Percentiles rank a stretch among this genome's conserved stretches.
Evolutionary conservation across 2,797 vertebrate species (phyloP).

Genomic region (Cryptoprocta ferox): DNA sequence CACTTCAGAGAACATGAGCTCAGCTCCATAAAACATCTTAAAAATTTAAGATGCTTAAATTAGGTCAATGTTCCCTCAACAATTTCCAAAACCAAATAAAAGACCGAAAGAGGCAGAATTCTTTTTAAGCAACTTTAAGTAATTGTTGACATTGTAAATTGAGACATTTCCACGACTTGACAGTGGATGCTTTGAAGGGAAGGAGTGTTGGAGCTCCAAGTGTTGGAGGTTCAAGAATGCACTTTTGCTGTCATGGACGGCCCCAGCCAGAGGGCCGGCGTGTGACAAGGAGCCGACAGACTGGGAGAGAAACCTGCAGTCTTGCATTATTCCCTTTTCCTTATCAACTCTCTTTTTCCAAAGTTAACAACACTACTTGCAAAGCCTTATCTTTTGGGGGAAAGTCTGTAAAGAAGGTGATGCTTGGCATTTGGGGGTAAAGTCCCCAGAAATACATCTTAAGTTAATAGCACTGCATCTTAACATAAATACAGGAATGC

Average conservation of each 20-base stretch:
- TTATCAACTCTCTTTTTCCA: background rate
- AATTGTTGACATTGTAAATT: background rate
- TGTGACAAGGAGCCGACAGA: background rate
- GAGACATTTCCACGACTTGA: background rate
- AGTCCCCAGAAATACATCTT: background rate
- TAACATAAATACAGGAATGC: background rate
- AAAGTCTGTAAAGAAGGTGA: background rate
- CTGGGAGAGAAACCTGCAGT: background rate
- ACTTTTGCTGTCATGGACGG: background rate
- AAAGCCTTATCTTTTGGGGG: background rate
- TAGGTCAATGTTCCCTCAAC: background rate
- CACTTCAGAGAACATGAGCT: background rate
- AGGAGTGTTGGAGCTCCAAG: background rate
- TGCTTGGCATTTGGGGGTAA: background rate
- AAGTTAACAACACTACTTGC: background rate
- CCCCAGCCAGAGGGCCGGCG: background rate
- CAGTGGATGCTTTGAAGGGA: background rate
- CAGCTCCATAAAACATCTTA: background rate
- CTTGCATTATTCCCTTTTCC: background rate
- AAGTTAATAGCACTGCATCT: background rate
- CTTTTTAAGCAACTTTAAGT: background rate
- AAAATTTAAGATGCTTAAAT: background rate
- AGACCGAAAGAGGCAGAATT: background rate
- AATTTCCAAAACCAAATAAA: slow-evolving; percentile 5
- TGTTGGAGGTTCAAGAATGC: background rate